phyloP scores from a whole-genome alignment of 2,888 invertebrate species.

The Drosophila anceps region DNA sequence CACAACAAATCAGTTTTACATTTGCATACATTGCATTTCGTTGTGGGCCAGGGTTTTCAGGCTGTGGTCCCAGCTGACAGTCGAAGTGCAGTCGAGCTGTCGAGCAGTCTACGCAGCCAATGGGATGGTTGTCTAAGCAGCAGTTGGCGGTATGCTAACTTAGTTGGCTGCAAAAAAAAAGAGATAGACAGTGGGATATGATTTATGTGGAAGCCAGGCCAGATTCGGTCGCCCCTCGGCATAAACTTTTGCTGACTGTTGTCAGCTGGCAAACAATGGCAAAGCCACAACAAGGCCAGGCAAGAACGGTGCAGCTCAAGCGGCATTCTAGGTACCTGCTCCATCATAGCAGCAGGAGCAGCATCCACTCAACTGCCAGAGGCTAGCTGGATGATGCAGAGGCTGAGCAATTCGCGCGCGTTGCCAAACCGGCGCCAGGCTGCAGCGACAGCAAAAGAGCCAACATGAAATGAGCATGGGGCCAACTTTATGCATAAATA shows the following conservation, averaged over 20 bases:
- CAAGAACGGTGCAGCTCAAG: constrained; percentile 49
- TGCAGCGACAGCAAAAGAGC: constrained; percentile 52
- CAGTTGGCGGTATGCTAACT: constrained; percentile 40
- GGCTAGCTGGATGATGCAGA: constrained; percentile 16
- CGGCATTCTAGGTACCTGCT: constrained; percentile 33
- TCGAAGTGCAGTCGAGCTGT: constrained; percentile 30
- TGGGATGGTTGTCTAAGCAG: constrained; percentile 53
- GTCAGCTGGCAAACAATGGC: constrained; percentile 79
- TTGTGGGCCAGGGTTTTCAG: constrained; percentile 1
- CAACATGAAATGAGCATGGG: constrained; percentile 71
- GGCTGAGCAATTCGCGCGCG: constrained; percentile 20
- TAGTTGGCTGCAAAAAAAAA: constrained; percentile 24
- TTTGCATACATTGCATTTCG: constrained; percentile 77
- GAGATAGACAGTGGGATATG: constrained; percentile 49
- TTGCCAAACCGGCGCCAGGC: constrained; percentile 44
- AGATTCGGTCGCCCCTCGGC: constrained; percentile 65
- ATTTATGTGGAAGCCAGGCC: constrained; percentile 68
- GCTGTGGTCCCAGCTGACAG: constrained; percentile 8
- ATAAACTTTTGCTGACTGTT: constrained; percentile 78
- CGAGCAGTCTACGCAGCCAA: constrained; percentile 24
- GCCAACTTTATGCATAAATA: constrained; percentile 81
- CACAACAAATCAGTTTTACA: constrained; percentile 77
- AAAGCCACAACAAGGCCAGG: constrained; percentile 74
- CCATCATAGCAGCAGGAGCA: constrained; percentile 10
- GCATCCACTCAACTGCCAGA: constrained; percentile 13